Base-by-base conservation (phyloP, 2,113 vertebrate species). In the Scortum barcoo region DNA sequence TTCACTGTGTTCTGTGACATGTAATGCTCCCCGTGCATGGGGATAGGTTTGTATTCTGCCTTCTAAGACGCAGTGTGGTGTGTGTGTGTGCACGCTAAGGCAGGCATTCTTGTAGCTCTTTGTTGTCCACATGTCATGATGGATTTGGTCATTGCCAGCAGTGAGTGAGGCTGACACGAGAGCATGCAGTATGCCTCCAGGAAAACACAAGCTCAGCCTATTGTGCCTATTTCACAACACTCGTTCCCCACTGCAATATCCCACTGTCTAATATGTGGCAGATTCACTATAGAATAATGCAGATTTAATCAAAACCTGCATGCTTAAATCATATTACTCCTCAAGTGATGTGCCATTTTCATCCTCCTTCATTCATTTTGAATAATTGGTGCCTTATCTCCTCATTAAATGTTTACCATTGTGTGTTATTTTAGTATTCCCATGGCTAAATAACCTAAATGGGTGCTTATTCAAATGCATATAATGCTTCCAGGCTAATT, bases 41-140 rank as follows among this genome's bases (percentile, higher is more conserved):
- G 86, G 87, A 77, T 62, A 66, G 72, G 83, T 91, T 92, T 83
- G 86, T 94, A 92, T 93, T 93, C 86, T 71, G 84, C 86, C 76
- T 71, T 85, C 80, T 81, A 81, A 90, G 83, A 80, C 50, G 48
- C 80, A 56, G 78, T 71, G 80, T 76, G 69, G 77, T 44, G 66
- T 53, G 63, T 48, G 77, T 63, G 70, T 56, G 84, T 9, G 54
- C 60, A 50, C 67, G 62, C 80, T 66, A 51, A 91, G 71, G 80
- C 88, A 76, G 70, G 73, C 88, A 61, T 86, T 88, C 82, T 88
- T 87, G 83, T 87, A 93, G 91, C 90, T 92, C 93, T 93, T 94
- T 93, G 93, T 95, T 94, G 93, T 92, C 91, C 93, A 92, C 92
- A 90, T 93, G 93, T 94, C 94, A 92, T 86, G 87, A 85, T 87